Conservation (phyloP, 1,140 invertebrate species). For the Eciton burchellii region DNA sequence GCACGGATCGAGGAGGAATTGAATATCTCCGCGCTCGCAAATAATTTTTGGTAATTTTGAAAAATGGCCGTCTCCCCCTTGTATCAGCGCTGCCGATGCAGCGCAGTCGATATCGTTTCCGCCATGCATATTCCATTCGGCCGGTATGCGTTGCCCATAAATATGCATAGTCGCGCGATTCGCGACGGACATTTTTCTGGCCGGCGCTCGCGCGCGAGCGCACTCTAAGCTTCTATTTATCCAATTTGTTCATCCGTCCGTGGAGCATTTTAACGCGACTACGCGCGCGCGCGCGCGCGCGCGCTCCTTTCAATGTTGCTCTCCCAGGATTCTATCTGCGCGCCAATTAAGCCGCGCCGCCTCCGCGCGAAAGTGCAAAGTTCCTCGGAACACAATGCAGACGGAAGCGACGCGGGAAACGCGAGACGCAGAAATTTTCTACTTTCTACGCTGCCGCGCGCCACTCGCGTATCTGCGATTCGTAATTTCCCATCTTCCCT, state of each 20-base stretch:
- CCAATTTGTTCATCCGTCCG: constrained; percentile 36
- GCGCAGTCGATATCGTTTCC: constrained; percentile 1
- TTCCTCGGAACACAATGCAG: constrained; percentile 48
- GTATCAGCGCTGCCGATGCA: background rate
- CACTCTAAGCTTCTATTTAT: constrained; percentile 45
- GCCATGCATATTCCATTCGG: constrained; percentile 9
- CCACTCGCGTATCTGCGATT: constrained; percentile 20
- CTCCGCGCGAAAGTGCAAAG: constrained; percentile 54
- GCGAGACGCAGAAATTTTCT: constrained; percentile 54
- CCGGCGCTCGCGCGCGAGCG: background rate
- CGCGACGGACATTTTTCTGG: background rate
- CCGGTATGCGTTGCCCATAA: constrained; percentile 12
- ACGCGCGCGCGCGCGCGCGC: background rate
- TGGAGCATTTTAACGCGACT: constrained; percentile 36
- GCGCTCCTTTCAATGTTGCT: constrained; percentile 33
- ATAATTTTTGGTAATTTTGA: constrained; percentile 39
- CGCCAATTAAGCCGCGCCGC: constrained; percentile 43
- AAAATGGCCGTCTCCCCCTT: background rate
- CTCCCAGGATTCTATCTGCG: constrained; percentile 33
- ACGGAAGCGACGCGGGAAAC: constrained; percentile 51
- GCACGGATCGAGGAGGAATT: background rate
- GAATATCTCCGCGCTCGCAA: constrained; percentile 16
- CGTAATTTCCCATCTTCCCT: constrained; percentile 27
- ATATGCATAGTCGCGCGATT: constrained; percentile 31
- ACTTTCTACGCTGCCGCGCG: constrained; percentile 26